Evolutionary conservation across 2,888 invertebrate species (phyloP), one percentile per base, ranked within the genome.

Genomic region (Acleris literana): DNA sequence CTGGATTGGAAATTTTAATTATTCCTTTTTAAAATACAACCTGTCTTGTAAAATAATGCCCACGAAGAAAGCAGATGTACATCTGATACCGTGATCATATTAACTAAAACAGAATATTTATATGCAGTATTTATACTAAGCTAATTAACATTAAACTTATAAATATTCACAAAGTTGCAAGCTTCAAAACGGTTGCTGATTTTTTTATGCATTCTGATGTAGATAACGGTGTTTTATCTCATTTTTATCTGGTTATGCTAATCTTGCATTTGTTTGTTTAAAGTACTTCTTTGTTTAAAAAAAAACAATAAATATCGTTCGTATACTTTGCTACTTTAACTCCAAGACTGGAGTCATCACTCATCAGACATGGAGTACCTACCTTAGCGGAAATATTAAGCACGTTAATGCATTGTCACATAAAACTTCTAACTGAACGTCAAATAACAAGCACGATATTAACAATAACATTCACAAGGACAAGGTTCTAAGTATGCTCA

Each of bases 71-170:
- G 62, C n/a, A 56, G 33, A 51, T n/a, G 61, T 43, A n/a, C 4
- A 33, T 3, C 33, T 33, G 33, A 33, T 39, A 39, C 39, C 4
- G 13, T 13, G 4, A 39, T 39, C 3, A 13, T 39, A 39, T 39
- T 39, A 39, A 39, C 11, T 13, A 39, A 33, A 39, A 13, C 39
- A 39, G 13, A 39, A 57, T 13, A 66, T 62, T 66, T 39, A 25
- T 53, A 57, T 56, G 61, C 65, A 5, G 20, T 66, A 57, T 66
- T 57, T 57, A 57, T 62, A 53, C 18, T 39, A 39, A 64, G 57
- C 51, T 62, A 62, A 66, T 66, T 66, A 66, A 43, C 52, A 66
- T 66, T 25, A 18, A 25, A 18, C 20, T 44, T 57, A 62, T 62
- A 66, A 66, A 66, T 62, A 39, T 56, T 43, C 49, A 54, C 54